Evolutionary conservation across 2,113 vertebrate species (phyloP).

Genomic region (Eleginops maclovinus): DNA sequence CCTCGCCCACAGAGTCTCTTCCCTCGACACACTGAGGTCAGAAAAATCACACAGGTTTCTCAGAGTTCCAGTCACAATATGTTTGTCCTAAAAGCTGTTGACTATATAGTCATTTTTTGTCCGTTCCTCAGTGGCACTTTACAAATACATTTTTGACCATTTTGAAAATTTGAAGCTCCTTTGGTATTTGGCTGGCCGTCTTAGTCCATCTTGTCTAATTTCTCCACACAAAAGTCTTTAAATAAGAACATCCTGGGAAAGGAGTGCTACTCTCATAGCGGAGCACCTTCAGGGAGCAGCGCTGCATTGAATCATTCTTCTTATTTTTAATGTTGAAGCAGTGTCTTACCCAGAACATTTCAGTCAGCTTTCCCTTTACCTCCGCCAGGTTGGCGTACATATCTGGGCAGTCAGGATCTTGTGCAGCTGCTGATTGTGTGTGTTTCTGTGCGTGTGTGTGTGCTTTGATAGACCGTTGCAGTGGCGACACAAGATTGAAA

Average conservation of each 20-base stretch:
- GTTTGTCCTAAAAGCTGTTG: slow-evolving; percentile 57
- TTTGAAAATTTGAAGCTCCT: slow-evolving; percentile 88
- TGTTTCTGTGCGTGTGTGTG: slow-evolving; percentile 55
- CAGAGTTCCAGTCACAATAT: slow-evolving; percentile 72
- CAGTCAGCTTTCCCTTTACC: slow-evolving; percentile 65
- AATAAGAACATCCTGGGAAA: slow-evolving; percentile 70
- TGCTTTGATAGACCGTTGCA: slow-evolving; percentile 74
- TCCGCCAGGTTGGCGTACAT: slow-evolving; percentile 48
- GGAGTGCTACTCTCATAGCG: slow-evolving; percentile 69
- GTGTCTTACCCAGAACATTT: slow-evolving; percentile 60
- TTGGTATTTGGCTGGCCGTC: slow-evolving; percentile 89
- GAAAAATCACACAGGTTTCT: slow-evolving; percentile 75
- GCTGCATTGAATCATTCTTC: slow-evolving; percentile 43
- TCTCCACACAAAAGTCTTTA: slow-evolving; percentile 67
- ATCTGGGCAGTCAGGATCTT: slow-evolving; percentile 67
- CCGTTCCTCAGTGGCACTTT: slow-evolving; percentile 85
- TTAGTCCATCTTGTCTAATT: slow-evolving; percentile 72
- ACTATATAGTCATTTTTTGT: slow-evolving; percentile 61
- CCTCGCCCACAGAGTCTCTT: slow-evolving; percentile 68
- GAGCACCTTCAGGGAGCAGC: slow-evolving; percentile 67
- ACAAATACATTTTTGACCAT: slow-evolving; percentile 78
- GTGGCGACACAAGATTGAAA: slow-evolving; percentile 62
- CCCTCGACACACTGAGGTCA: slow-evolving; percentile 80
- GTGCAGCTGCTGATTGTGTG: slow-evolving; percentile 75
- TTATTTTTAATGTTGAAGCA: slow-evolving; percentile 47